Evolutionary conservation across 2,113 vertebrate genomes (phyloP), one percentile per base, ranked within the genome.

Genomic region (Haliaeetus leucogaster): DNA sequence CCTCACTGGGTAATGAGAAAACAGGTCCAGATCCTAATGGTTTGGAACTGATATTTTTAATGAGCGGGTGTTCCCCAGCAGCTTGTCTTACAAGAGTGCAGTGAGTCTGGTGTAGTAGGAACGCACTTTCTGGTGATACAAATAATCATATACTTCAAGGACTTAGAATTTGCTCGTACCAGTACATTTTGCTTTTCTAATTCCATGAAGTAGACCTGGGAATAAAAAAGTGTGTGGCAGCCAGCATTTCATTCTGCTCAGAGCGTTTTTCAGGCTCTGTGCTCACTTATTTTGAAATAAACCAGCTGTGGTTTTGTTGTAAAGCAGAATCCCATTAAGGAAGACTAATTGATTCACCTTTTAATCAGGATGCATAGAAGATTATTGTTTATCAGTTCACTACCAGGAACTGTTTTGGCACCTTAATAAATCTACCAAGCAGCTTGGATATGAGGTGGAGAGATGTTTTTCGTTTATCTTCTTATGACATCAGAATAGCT

Each of bases 331-430:
- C 70, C 21, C 52, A 62, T 96, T 95, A 94, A 84, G 66, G 62
- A 87, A 87, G 56, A 97, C 84, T 92, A 94, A 92, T 80, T 86
- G 80, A 86, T 95, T 96, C 95, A 93, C 85, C 92, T 95, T 92
- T 94, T 85, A 95, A 94, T 86, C 32, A 12, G 90, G 62, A 89
- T 82, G 82, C 47, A 22, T 59, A 47, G 71, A 78, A 90, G 47
- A 95, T 89, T 80, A 85, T 93, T 92, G 71, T 91, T 93, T 95
- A 93, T 90, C 74, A 53, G 78, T 85, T 96, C 7, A 1, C 42
- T 81, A 65, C 53, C 74, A 82, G 55, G 65, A 82, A 82, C 16
- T 38, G 36, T 63, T 94, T 67, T 85, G 61, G 53, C 56, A 74
- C 89, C 45, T 95, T 78, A 65, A 82, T 93, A 83, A 92, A 87